Evolutionary conservation across 2,113 vertebrate species (phyloP).

Genomic region (Aix galericulata): DNA sequence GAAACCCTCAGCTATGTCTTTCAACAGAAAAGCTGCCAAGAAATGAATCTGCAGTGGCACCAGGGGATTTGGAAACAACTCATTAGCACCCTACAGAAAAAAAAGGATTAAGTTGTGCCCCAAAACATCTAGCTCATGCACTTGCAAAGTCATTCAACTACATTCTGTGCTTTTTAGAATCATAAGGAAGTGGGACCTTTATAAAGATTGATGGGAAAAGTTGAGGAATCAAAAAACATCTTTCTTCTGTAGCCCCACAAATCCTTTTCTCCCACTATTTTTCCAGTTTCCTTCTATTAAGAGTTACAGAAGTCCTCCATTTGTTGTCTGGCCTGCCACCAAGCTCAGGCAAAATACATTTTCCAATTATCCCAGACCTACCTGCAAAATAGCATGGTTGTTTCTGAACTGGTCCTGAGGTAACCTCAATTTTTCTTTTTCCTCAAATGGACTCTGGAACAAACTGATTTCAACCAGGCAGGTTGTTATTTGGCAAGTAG

Average conservation of each 20-base stretch:
- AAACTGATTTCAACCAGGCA: neutral
- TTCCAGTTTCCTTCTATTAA: neutral
- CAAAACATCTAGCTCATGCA: neutral
- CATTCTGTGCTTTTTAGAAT: neutral
- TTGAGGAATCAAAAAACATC: neutral
- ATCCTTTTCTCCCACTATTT: neutral
- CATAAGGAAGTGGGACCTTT: neutral
- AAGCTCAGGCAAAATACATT: neutral
- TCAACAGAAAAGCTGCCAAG: constrained; percentile 4
- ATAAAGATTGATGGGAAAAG: neutral
- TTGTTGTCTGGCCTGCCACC: neutral
- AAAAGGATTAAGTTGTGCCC: constrained; percentile 27
- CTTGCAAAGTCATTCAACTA: neutral
- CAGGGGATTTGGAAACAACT: constrained; percentile 26
- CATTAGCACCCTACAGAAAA: constrained; percentile 31
- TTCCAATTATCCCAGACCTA: neutral
- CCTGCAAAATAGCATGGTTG: neutral
- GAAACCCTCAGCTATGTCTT: neutral
- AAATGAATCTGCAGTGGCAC: constrained; percentile 8
- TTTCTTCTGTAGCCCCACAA: neutral
- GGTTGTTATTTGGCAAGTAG: neutral
- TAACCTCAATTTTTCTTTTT: neutral
- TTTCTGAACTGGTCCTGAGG: neutral
- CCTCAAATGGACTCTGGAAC: neutral
- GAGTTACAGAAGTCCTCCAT: neutral